Evolutionary conservation across 2,113 vertebrate species (phyloP).

Genomic region (Spea bombifrons): DNA sequence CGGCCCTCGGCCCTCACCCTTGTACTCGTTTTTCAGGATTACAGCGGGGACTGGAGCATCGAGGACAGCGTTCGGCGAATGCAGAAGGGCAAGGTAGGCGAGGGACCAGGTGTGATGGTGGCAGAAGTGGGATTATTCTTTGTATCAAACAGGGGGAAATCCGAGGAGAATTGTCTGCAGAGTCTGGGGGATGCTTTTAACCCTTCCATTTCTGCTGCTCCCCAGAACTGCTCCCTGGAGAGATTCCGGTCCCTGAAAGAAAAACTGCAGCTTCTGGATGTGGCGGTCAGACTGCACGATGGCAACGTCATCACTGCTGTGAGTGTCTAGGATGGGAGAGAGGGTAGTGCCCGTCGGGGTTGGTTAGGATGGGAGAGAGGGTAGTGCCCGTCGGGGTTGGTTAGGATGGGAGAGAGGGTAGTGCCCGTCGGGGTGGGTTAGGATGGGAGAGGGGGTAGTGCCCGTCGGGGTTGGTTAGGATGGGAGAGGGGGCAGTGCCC

Average conservation of each 20-base stretch:
- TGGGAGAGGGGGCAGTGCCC: no score
- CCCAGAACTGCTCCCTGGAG: conserved; percentile 79
- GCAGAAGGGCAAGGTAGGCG: conserved; percentile 83
- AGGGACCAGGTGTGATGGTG: background rate
- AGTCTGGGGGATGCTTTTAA: background rate
- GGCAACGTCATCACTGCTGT: conserved; percentile 93
- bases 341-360: no score
- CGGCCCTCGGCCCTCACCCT: background rate
- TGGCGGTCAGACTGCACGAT: conserved; percentile 78
- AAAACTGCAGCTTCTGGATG: conserved; percentile 85
- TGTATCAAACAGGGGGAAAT: background rate
- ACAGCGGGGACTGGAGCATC: conserved; percentile 79
- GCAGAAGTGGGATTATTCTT: background rate
- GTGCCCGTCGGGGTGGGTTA: no score
- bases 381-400: no score
- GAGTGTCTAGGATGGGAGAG: conserved; percentile 48
- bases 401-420: no score
- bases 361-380: no score
- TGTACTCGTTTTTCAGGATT: conserved; percentile 72
- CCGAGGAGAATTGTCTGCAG: background rate
- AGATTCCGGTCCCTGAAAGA: conserved; percentile 89
- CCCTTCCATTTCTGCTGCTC: background rate
- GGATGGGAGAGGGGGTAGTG: no score
- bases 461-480: no score
- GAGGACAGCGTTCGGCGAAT: conserved; percentile 82